A percentile compares a stretch with the other conserved stretches of the same genome.
Evolutionary conservation across 1,140 invertebrate species (phyloP).

Genomic region (Apis cerana): DNA sequence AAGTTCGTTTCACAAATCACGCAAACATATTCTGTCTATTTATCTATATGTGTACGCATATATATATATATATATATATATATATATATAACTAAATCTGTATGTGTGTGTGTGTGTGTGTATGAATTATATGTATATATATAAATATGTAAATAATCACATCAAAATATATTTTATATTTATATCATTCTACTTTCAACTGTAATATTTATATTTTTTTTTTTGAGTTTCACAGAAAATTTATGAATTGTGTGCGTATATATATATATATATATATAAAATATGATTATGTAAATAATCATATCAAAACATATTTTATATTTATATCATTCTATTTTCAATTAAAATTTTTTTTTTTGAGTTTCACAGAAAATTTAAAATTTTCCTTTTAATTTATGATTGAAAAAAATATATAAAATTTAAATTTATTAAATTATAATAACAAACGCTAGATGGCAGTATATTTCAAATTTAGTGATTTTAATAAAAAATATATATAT

Average conservation of each 20-base stretch:
- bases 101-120: not conserved
- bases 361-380: slow-evolving; percentile 5
- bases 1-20: slow-evolving; percentile 29
- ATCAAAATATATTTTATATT: not conserved
- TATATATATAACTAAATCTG: not conserved
- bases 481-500: not conserved
- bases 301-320: not conserved
- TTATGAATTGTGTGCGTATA: not conserved
- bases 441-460: slow-evolving; percentile 18
- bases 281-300: too few relatives aligned
- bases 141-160: too few relatives aligned
- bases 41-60: not conserved
- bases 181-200: not conserved
- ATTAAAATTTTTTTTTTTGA: not conserved
- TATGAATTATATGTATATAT: not conserved
- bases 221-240: too few relatives aligned
- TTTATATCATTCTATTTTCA: not conserved
- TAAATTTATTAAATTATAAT: slow-evolving; percentile 30
- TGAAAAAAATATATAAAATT: slow-evolving; percentile 36
- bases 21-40: not conserved
- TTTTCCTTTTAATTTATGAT: not conserved
- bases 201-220: too few relatives aligned
- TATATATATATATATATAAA: not conserved
- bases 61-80: not conserved
- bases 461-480: not conserved